A percentile compares a stretch with the other conserved stretches of the same genome.
Conservation (phyloP, 2,113 vertebrate genomes). For the Dicrurus megarhynchus region DNA sequence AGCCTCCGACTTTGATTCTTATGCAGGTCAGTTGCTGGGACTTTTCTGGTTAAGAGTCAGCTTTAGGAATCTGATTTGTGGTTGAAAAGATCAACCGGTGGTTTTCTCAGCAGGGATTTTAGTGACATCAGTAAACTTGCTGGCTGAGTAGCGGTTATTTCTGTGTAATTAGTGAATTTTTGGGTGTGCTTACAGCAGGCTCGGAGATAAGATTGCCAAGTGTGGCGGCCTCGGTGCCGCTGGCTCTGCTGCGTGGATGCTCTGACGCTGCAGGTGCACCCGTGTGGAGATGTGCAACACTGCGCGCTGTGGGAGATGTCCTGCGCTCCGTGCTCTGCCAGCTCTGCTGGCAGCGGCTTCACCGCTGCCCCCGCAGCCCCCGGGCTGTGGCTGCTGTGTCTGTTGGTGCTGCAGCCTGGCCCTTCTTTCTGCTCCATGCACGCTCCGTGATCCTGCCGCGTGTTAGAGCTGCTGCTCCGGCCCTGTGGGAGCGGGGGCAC, state of each 20-base stretch:
- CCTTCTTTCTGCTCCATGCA: neutral
- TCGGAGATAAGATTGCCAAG: neutral
- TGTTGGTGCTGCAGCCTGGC: neutral
- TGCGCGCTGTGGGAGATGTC: neutral
- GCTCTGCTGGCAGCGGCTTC: neutral
- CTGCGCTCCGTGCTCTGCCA: neutral
- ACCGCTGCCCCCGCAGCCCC: neutral
- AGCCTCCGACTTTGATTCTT: neutral
- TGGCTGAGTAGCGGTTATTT: conserved; percentile 1
- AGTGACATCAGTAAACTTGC: neutral
- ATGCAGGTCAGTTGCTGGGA: neutral
- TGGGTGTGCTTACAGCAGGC: neutral
- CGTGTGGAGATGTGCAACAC: neutral
- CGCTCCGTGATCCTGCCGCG: fast-evolving
- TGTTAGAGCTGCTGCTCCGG: neutral
- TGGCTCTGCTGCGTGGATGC: neutral
- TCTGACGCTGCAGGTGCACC: neutral
- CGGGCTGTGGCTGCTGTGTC: fast-evolving
- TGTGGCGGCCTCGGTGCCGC: fast-evolving
- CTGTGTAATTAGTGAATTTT: neutral
- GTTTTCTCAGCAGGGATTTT: conserved; percentile 21
- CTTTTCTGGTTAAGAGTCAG: conserved; percentile 38
- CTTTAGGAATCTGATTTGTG: conserved; percentile 15
- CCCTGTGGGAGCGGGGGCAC: fast-evolving
- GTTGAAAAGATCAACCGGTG: conserved; percentile 1